Evolutionary conservation across 2,113 vertebrate species (phyloP).

Genomic region (Leucopternis melanops): DNA sequence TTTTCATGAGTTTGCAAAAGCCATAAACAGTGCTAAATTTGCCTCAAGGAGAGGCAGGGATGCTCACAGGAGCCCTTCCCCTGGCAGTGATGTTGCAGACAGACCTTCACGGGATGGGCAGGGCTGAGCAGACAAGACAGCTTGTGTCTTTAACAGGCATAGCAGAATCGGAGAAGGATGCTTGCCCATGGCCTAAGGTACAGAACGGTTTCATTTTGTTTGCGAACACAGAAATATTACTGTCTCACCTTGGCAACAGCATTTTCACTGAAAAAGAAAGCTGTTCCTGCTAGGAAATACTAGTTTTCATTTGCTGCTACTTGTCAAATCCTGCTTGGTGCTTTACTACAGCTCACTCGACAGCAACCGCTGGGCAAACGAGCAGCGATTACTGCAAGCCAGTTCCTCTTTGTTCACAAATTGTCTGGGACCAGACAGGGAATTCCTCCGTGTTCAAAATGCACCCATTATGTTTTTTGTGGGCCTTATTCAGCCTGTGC

Average conservation of each 20-base stretch:
- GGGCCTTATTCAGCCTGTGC: not conserved
- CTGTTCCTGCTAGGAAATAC: constrained; percentile 12
- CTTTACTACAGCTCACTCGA: not conserved
- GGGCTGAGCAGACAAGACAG: not conserved
- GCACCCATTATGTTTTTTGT: not conserved
- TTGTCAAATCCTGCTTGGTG: constrained; percentile 2
- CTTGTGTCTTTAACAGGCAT: not conserved
- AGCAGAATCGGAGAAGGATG: not conserved
- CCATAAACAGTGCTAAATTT: not conserved
- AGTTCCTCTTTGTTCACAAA: not conserved
- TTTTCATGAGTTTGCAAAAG: not conserved
- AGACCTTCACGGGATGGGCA: accelerated
- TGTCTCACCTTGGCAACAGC: constrained; percentile 28
- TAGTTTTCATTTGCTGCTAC: not conserved
- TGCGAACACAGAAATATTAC: constrained; percentile 31
- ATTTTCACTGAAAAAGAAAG: not conserved
- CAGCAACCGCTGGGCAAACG: not conserved
- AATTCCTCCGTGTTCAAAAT: not conserved
- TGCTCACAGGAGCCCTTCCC: not conserved
- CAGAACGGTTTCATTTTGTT: constrained; percentile 22
- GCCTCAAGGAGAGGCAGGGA: not conserved
- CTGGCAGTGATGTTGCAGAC: not conserved
- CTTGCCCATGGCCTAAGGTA: not conserved
- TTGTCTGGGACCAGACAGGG: not conserved
- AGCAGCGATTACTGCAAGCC: not conserved